Evolutionary conservation across 2,797 vertebrate species (phyloP).

Genomic region (Coregonus ussuriensis): DNA sequence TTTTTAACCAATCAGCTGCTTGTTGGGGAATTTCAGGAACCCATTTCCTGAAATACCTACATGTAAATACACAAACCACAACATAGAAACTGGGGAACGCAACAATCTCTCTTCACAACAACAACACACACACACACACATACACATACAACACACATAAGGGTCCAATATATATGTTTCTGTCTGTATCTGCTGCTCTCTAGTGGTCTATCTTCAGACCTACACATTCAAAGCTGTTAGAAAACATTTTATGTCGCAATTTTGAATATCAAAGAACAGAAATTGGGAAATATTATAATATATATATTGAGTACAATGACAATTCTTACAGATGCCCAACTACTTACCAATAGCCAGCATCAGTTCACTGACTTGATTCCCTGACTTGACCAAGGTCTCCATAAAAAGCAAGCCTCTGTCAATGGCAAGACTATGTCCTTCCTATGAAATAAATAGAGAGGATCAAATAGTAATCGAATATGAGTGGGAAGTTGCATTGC

Average conservation of each 20-base stretch:
- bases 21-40: too few species aligned
- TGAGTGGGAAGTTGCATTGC: not conserved
- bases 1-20: too few species aligned
- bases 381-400: constrained; percentile 79
- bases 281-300: not conserved
- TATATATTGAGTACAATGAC: not conserved
- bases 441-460: constrained; percentile 56
- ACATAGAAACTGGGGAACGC: too few species aligned
- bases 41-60: too few species aligned
- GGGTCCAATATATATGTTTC: not conserved
- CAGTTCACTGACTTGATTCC: constrained; percentile 66
- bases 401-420: constrained; percentile 68
- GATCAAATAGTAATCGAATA: not conserved
- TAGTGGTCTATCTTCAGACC: not conserved
- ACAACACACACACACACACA: not conserved
- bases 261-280: not conserved
- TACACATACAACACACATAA: not conserved
- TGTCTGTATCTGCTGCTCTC: constrained; percentile 4
- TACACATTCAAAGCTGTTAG: not conserved
- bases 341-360: constrained; percentile 72
- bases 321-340: not conserved
- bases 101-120: too few species aligned
- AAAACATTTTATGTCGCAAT: not conserved
- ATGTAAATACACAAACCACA: too few species aligned
- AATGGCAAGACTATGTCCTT: constrained; percentile 72